Conservation (phyloP, 2,113 vertebrate genomes). For the Bubo scandiacus region DNA sequence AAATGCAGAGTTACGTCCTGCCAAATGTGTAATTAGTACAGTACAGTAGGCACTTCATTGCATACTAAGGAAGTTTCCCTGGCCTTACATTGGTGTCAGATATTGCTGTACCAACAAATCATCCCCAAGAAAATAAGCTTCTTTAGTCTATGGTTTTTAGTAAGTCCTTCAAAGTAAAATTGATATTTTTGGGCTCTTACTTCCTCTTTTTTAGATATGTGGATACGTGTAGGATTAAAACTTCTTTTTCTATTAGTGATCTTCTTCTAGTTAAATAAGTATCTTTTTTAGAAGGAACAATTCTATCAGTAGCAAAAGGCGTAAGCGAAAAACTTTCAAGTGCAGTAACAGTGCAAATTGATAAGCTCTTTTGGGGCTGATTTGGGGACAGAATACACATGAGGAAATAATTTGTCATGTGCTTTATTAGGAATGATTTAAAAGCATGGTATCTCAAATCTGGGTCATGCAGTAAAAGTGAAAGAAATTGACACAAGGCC, state of each 20-base stretch:
- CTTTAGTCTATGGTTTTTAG: slow-evolving; percentile 41
- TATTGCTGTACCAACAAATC: slow-evolving; percentile 1
- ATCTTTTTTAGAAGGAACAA: background rate
- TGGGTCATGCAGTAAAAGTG: background rate
- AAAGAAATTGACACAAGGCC: background rate
- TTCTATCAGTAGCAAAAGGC: background rate
- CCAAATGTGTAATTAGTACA: background rate
- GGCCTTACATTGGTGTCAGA: background rate
- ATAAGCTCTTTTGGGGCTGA: background rate
- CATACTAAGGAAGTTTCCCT: background rate
- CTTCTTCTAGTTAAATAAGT: background rate
- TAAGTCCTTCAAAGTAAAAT: slow-evolving; percentile 67
- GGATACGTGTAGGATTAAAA: slow-evolving; percentile 10
- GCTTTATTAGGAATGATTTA: background rate
- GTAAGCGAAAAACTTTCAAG: background rate
- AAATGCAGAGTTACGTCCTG: background rate
- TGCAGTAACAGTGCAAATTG: background rate
- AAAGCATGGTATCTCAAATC: background rate
- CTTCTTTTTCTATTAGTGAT: background rate
- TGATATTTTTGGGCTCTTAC: slow-evolving; percentile 50
- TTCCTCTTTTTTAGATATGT: slow-evolving; percentile 11
- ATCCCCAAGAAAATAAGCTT: slow-evolving; percentile 52
- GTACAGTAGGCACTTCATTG: background rate
- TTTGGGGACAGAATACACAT: background rate
- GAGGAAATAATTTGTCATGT: background rate